Percentiles rank a stretch among this genome's conserved stretches.
Conservation (phyloP, 2,113 vertebrate genomes). For the Trematomus loennbergii region DNA sequence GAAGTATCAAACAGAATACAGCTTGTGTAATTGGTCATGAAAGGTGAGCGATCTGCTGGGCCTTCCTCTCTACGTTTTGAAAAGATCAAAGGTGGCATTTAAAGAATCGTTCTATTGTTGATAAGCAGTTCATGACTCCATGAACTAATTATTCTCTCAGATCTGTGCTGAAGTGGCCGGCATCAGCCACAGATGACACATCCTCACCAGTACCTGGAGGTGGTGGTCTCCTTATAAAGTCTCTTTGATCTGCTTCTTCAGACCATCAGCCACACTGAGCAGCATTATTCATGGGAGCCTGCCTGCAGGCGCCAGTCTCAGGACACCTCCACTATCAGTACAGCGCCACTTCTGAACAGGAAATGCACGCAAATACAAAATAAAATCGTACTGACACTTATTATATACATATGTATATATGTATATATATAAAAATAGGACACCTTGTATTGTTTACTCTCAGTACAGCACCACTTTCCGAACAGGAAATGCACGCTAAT, state of each 20-base stretch:
- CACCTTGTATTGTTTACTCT: too few relatives aligned
- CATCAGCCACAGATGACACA: neutral
- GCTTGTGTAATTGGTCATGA: slow-evolving; percentile 2
- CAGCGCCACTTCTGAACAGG: too few relatives aligned
- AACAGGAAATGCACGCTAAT: too few relatives aligned
- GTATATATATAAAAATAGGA: too few relatives aligned
- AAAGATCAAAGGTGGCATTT: slow-evolving; percentile 50
- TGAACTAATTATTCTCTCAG: slow-evolving; percentile 50
- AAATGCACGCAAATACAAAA: too few relatives aligned
- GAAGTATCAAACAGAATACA: neutral
- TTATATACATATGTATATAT: too few relatives aligned
- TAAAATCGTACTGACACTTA: too few relatives aligned
- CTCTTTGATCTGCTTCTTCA: neutral
- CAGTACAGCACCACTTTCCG: too few relatives aligned
- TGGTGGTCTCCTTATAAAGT: slow-evolving; percentile 13
- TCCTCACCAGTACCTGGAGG: slow-evolving; percentile 5
- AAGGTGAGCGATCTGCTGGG: slow-evolving; percentile 16
- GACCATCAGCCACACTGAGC: neutral
- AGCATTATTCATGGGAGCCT: too few relatives aligned
- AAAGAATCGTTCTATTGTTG: slow-evolving; percentile 14
- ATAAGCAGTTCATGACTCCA: neutral
- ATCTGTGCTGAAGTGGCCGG: slow-evolving; percentile 17
- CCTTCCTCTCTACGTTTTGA: neutral
- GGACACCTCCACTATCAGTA: too few relatives aligned
- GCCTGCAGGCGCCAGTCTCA: too few relatives aligned